These are phyloP conservation scores for Drosophila arizonae DNA, from an alignment of 1,140 invertebrate genomes.

Conservation along the genomic window DNA sequence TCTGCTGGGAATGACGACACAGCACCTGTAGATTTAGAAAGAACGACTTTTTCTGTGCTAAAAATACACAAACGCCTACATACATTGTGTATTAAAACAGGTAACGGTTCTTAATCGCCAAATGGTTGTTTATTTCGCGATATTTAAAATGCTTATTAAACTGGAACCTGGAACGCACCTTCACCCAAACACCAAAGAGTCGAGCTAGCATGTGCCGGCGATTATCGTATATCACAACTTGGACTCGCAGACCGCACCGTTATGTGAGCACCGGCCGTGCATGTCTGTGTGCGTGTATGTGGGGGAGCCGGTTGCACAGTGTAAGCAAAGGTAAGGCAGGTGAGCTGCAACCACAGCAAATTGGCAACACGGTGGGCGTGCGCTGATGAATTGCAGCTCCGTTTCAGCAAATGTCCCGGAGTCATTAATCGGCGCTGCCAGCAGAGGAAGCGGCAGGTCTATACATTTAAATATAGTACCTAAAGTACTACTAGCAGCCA, in stretches of 20 bases:
- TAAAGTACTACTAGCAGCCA: conserved; percentile 4
- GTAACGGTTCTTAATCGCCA: conserved; percentile 35
- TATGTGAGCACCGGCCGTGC: background rate
- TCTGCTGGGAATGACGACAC: conserved; percentile 8
- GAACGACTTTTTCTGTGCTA: conserved; percentile 10
- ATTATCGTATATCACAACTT: conserved; percentile 65
- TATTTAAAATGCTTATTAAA: conserved; percentile 34
- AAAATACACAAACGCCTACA: conserved; percentile 11
- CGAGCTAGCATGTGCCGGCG: conserved; percentile 43
- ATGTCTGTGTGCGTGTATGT: background rate
- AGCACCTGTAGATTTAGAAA: conserved; percentile 25
- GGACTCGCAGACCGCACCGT: conserved; percentile 33
- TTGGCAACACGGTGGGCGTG: conserved; percentile 6
- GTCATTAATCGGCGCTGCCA: conserved; percentile 1
- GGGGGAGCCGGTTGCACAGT: conserved; percentile 21
- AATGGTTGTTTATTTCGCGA: conserved; percentile 4
- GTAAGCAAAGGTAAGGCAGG: conserved; percentile 9
- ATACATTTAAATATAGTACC: conserved; percentile 16
- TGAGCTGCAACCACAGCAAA: background rate
- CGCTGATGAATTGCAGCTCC: conserved; percentile 35
- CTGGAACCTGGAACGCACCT: conserved; percentile 20
- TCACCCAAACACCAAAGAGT: background rate
- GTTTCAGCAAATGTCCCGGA: conserved; percentile 23
- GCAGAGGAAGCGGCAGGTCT: background rate
- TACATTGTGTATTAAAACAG: background rate